A percentile compares a stretch with the other conserved stretches of the same genome.
Evolutionary conservation across 2,888 invertebrate species (phyloP).

Genomic region (Tolmerus cingulatus): DNA sequence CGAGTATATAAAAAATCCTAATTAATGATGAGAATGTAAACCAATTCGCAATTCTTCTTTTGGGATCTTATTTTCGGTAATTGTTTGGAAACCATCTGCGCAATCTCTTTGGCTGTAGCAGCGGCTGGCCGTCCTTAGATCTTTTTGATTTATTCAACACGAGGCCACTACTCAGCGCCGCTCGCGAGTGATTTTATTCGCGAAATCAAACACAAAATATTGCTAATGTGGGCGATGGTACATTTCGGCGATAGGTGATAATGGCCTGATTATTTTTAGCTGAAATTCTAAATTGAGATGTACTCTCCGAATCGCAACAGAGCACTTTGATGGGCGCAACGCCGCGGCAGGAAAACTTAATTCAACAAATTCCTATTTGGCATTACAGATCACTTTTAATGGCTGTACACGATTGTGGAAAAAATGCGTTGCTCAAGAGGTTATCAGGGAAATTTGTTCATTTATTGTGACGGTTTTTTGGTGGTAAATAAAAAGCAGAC

Average conservation of each 20-base stretch:
- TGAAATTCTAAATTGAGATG: background rate
- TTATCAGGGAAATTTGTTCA: background rate
- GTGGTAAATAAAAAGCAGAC: background rate
- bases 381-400: background rate
- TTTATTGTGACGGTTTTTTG: background rate
- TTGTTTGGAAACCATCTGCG: background rate
- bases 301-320: background rate
- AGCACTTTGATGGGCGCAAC: background rate
- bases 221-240: background rate
- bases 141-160: background rate
- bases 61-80: background rate
- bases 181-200: background rate
- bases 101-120: background rate
- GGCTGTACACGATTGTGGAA: background rate
- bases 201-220: background rate
- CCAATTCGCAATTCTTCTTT: background rate
- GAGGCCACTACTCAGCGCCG: background rate
- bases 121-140: background rate
- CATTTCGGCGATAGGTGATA: background rate
- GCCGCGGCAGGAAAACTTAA: background rate
- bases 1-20: background rate
- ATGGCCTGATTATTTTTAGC: background rate
- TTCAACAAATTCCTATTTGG: background rate
- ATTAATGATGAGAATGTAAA: background rate
- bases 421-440: background rate